Conservation (phyloP, 2,113 vertebrate species). For the Myxocyprinus asiaticus region DNA sequence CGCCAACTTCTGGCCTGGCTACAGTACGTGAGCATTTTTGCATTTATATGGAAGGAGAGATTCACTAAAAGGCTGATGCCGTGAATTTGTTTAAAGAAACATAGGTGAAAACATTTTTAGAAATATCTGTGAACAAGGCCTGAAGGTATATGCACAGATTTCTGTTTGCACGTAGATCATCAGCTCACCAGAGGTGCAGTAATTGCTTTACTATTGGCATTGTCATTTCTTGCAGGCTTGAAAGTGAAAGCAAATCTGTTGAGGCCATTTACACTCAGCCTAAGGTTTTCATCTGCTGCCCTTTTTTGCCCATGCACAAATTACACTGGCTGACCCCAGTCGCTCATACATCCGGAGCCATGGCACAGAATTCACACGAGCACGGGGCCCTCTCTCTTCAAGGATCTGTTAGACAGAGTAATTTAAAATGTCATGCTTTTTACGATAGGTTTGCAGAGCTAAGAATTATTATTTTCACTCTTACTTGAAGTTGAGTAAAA, state of each 20-base stretch:
- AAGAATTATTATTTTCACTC: conserved; percentile 61
- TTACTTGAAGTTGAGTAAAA: conserved; percentile 60
- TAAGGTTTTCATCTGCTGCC: conserved; percentile 58
- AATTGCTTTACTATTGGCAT: conserved; percentile 62
- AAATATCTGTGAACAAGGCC: too few species aligned
- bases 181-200: conserved; percentile 53
- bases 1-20: too few species aligned
- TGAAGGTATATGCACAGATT: conserved; percentile 15
- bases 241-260: conserved; percentile 39
- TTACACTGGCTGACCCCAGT: conserved; percentile 63
- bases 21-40: too few species aligned
- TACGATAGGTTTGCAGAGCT: conserved; percentile 55
- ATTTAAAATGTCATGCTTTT: conserved; percentile 65
- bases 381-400: conserved; percentile 23
- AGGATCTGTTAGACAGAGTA: conserved; percentile 58
- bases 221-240: conserved; percentile 52
- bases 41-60: too few species aligned
- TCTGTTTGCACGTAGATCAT: conserved; percentile 47
- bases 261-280: conserved; percentile 52
- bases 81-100: too few species aligned
- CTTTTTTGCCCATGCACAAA: conserved; percentile 56
- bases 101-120: too few species aligned
- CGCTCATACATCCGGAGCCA: conserved; percentile 55
- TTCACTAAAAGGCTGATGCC: too few species aligned
- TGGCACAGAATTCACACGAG: conserved; percentile 56